A percentile compares a stretch with the other conserved stretches of the same genome.
phyloP scores from a whole-genome alignment of 2,797 vertebrate genomes.

The Mormyrops attenuatus region DNA sequence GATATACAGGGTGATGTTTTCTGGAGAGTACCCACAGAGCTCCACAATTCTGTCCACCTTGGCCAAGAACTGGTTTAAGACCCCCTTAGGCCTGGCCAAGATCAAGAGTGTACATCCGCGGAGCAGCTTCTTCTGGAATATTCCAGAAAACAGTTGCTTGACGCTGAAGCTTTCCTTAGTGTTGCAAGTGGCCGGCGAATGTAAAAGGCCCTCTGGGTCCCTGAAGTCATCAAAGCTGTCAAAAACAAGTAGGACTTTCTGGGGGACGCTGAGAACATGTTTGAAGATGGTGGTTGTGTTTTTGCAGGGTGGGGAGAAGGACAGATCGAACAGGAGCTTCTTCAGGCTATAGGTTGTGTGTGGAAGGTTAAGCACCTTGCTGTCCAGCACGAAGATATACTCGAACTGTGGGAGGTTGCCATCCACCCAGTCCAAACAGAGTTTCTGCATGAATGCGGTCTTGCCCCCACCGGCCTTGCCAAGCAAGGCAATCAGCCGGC shows the following conservation, averaged over 20 bases:
- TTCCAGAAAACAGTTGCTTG: slow-evolving; percentile 67
- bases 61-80: slow-evolving; percentile 63
- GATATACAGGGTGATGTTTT: slow-evolving; percentile 64
- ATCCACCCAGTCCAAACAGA: slow-evolving; percentile 77
- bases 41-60: slow-evolving; percentile 74
- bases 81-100: slow-evolving; percentile 67
- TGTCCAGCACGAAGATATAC: slow-evolving; percentile 76
- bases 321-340: slow-evolving; percentile 67
- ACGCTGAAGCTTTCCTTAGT: slow-evolving; percentile 50
- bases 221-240: slow-evolving; percentile 75
- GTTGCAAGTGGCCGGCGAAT: slow-evolving; percentile 44
- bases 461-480: slow-evolving; percentile 83
- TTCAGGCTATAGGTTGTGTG: slow-evolving; percentile 58
- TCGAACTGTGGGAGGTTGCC: slow-evolving; percentile 73
- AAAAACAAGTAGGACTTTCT: slow-evolving; percentile 75
- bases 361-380: slow-evolving; percentile 55
- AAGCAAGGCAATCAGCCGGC: slow-evolving; percentile 65
- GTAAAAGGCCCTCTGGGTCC: slow-evolving; percentile 65
- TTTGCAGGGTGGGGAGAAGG: slow-evolving; percentile 39
- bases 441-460: slow-evolving; percentile 67
- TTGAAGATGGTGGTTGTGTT: slow-evolving; percentile 56
- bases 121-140: slow-evolving; percentile 78
- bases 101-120: slow-evolving; percentile 76
- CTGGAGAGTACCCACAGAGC: slow-evolving; percentile 66
- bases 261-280: slow-evolving; percentile 62